Evolutionary conservation across 92 coral and sea anemone species (phyloP).

Genomic region (Parazoanthus darwini): DNA sequence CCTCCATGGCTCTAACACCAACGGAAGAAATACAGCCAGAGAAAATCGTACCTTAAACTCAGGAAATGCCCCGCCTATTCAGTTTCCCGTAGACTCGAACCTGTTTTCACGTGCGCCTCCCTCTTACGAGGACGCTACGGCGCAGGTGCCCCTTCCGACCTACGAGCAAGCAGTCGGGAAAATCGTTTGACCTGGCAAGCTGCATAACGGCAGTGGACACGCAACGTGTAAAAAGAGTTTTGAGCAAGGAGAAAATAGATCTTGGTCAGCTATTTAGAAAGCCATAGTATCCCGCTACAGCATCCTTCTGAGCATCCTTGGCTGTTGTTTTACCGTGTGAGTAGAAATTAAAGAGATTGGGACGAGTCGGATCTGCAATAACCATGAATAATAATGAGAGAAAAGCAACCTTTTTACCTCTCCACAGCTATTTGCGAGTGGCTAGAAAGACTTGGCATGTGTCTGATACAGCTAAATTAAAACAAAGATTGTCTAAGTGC

Average conservation of each 20-base stretch:
- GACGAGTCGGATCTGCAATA: no score
- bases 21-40: no score
- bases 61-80: background rate
- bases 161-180: background rate
- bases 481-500: background rate
- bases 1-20: background rate
- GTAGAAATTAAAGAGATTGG: no score
- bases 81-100: background rate
- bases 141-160: background rate
- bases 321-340: no score
- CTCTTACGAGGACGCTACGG: background rate
- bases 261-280: no score
- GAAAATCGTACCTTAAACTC: background rate
- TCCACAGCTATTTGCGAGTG: no score
- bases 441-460: no score
- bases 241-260: background rate
- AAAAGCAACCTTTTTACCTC: no score
- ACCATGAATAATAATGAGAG: no score
- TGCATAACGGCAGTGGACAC: background rate
- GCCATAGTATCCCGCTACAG: no score
- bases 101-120: background rate
- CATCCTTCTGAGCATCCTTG: no score
- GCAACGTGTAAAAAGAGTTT: background rate
- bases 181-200: background rate
- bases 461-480: no score